Percentiles rank a stretch among this genome's conserved stretches.
Conservation (phyloP, 92 coral and sea anemone species). For the Nematostella vectensis region DNA sequence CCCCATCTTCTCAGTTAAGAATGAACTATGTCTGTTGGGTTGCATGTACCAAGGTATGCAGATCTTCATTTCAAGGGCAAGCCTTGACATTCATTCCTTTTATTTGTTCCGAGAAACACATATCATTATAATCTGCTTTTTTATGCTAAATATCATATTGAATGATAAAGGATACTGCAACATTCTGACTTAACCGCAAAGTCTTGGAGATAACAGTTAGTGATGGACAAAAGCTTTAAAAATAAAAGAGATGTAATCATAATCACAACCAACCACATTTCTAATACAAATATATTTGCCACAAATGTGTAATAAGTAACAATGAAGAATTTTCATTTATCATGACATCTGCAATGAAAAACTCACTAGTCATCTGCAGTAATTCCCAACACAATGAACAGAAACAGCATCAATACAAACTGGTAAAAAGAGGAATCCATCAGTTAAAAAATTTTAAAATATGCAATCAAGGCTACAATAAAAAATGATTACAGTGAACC, state of each 20-base stretch:
- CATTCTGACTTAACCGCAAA: conserved; percentile 57
- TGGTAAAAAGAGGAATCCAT: conserved; percentile 8
- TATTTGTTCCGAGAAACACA: no score
- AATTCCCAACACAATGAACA: conserved; percentile 73
- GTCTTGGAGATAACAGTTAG: conserved; percentile 65
- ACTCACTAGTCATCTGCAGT: conserved; percentile 99
- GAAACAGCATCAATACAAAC: conserved; percentile 73
- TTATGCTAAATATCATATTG: neutral
- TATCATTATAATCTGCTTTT: no score
- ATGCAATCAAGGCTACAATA: no score
- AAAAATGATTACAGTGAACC: no score
- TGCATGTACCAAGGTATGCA: neutral
- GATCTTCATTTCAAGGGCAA: no score
- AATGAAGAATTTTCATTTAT: no score
- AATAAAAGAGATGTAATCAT: neutral
- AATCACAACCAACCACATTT: neutral
- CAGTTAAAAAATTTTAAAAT: neutral
- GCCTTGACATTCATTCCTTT: no score
- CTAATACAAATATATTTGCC: no score
- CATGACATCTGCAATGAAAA: no score
- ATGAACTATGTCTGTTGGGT: no score
- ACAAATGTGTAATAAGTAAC: no score
- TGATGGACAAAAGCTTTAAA: conserved; percentile 76
- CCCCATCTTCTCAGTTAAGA: no score
- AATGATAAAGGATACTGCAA: conserved; percentile 73